Conservation (phyloP, 2,888 invertebrate species). For the Bedellia somnulentella region DNA sequence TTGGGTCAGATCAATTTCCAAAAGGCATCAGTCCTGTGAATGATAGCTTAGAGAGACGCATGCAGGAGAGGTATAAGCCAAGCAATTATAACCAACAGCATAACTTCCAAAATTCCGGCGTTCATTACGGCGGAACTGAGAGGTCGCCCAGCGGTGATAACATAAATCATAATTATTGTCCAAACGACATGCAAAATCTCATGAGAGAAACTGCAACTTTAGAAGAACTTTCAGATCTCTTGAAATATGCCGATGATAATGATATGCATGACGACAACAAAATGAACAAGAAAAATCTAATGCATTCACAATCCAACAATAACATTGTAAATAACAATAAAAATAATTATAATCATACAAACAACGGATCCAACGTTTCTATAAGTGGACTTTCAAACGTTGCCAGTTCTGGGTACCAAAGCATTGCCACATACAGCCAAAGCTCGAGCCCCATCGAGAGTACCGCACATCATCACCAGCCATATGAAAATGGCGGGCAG, state of each 20-base stretch:
- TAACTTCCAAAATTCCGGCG: constrained; percentile 41
- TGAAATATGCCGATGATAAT: constrained; percentile 76
- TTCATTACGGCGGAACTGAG: constrained; percentile 41
- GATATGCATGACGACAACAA: constrained; percentile 58
- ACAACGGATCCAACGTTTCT: constrained; percentile 77
- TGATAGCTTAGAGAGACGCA: constrained; percentile 45
- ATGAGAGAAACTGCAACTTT: constrained; percentile 63
- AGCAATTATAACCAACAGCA: constrained; percentile 33
- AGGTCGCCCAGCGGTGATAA: constrained; percentile 47
- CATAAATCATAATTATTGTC: constrained; percentile 45
- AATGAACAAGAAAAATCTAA: constrained; percentile 48
- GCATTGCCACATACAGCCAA: constrained; percentile 85
- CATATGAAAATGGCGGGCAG: constrained; percentile 48
- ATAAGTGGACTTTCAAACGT: constrained; percentile 77
- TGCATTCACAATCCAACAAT: constrained; percentile 37
- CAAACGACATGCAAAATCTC: constrained; percentile 44
- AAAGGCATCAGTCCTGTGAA: constrained; percentile 55
- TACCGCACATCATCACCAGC: constrained; percentile 42
- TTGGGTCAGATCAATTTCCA: constrained; percentile 61
- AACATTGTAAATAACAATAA: constrained; percentile 45
- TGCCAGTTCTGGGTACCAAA: constrained; percentile 86
- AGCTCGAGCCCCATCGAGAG: constrained; percentile 83
- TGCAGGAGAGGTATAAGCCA: constrained; percentile 54
- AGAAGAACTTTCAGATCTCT: constrained; percentile 71
- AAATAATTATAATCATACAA: constrained; percentile 33